Evolutionary conservation across 2,888 invertebrate species (phyloP).

Genomic region (Tolmerus cingulatus): DNA sequence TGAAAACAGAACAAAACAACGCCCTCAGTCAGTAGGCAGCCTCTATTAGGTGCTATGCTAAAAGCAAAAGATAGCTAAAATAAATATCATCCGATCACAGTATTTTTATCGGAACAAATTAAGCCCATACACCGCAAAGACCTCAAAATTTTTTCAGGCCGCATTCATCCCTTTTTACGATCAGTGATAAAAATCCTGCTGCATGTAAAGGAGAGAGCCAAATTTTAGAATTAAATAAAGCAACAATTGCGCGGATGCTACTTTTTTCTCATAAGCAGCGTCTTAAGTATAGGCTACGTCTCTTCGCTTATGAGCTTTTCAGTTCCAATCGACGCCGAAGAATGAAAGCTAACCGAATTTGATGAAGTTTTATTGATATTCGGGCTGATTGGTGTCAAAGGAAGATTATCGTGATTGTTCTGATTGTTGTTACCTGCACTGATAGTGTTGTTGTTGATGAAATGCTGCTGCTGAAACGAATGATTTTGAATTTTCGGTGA

Average conservation of each 20-base stretch:
- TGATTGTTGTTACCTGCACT: conserved; percentile 50
- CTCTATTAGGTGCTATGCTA: neutral
- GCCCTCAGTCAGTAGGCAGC: neutral
- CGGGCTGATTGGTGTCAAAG: conserved; percentile 61
- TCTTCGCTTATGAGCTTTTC: conserved; percentile 54
- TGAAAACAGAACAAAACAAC: neutral
- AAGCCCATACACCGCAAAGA: neutral
- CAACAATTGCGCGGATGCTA: conserved; percentile 43
- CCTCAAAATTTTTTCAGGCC: neutral
- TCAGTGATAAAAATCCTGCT: neutral
- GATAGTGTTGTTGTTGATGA: conserved; percentile 33
- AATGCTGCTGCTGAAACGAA: conserved; percentile 52
- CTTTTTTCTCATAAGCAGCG: conserved; percentile 61
- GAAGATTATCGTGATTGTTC: conserved; percentile 56
- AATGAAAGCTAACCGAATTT: conserved; percentile 56
- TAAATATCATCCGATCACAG: neutral
- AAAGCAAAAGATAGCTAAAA: neutral
- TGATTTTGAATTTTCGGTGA: conserved; percentile 64
- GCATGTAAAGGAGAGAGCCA: neutral
- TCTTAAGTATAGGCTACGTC: conserved; percentile 65
- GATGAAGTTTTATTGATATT: conserved; percentile 54
- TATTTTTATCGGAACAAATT: neutral
- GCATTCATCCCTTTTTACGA: neutral
- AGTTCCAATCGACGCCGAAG: conserved; percentile 50
- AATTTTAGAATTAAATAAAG: neutral